Percentiles rank a stretch among this genome's conserved stretches.
phyloP scores from a whole-genome alignment of 2,113 vertebrate species.

The Spilogale gracilis region DNA sequence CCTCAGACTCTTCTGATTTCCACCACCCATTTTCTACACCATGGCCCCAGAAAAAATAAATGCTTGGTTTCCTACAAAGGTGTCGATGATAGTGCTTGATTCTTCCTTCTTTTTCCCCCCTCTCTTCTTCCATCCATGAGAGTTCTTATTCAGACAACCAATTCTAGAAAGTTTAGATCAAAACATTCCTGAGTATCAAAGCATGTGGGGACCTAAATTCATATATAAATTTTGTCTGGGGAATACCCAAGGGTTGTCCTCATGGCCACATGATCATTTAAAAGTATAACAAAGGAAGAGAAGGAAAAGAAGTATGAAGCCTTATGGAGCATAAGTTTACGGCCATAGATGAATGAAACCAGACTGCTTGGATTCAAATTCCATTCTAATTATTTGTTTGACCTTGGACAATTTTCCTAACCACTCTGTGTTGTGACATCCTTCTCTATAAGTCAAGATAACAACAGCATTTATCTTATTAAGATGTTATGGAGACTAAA shows the following conservation, averaged over 20 bases:
- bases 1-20: neutral
- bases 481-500: neutral
- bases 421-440: neutral
- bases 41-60: neutral
- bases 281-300: neutral
- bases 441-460: neutral
- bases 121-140: neutral
- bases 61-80: neutral
- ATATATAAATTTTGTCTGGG: neutral
- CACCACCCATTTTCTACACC: neutral
- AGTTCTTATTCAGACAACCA: neutral
- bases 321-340: neutral
- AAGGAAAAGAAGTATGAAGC: neutral
- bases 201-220: neutral
- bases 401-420: neutral
- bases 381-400: neutral
- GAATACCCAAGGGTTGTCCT: neutral
- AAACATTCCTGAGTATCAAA: neutral
- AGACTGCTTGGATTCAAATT: slow-evolving; percentile 11
- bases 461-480: neutral
- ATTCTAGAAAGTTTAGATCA: neutral
- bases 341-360: neutral
- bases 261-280: neutral
- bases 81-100: neutral
- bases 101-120: neutral